Conservation (phyloP, 2,888 invertebrate species). For the Zonitis immaculata region DNA sequence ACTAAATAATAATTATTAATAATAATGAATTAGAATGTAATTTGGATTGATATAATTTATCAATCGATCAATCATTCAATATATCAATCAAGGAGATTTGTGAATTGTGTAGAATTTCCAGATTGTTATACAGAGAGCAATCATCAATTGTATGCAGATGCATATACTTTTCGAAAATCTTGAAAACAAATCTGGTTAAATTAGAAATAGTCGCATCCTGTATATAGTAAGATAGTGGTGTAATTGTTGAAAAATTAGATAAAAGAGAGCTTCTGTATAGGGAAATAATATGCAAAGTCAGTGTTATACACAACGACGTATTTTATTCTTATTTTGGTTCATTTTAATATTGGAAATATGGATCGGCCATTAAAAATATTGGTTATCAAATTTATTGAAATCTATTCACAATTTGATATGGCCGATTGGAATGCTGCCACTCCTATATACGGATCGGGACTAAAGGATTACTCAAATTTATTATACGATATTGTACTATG, state of each 20-base stretch:
- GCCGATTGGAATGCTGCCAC: slow-evolving; percentile 19
- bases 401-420: neutral
- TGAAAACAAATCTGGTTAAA: too few species aligned
- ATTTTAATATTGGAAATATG: slow-evolving; percentile 25
- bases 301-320: slow-evolving; percentile 23
- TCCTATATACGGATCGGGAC: slow-evolving; percentile 27
- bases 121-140: too few species aligned
- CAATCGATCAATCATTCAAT: too few species aligned
- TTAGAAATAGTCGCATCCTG: too few species aligned
- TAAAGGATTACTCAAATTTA: slow-evolving; percentile 30
- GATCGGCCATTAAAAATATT: slow-evolving; percentile 22
- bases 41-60: too few species aligned
- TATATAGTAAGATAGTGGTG: slow-evolving; percentile 18
- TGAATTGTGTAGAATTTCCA: too few species aligned
- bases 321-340: slow-evolving; percentile 9
- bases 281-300: slow-evolving; percentile 28
- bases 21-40: too few species aligned
- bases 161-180: too few species aligned
- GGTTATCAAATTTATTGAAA: neutral
- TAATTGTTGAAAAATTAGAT: slow-evolving; percentile 17
- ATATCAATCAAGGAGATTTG: too few species aligned
- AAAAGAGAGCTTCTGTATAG: slow-evolving; percentile 21
- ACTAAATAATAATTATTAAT: too few species aligned
- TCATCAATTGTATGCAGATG: too few species aligned
- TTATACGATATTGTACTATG: slow-evolving; percentile 29